Evolutionary conservation across 2,113 vertebrate species (phyloP), one percentile per base, ranked within the genome.

Genomic region (Balaenoptera acutorostrata): DNA sequence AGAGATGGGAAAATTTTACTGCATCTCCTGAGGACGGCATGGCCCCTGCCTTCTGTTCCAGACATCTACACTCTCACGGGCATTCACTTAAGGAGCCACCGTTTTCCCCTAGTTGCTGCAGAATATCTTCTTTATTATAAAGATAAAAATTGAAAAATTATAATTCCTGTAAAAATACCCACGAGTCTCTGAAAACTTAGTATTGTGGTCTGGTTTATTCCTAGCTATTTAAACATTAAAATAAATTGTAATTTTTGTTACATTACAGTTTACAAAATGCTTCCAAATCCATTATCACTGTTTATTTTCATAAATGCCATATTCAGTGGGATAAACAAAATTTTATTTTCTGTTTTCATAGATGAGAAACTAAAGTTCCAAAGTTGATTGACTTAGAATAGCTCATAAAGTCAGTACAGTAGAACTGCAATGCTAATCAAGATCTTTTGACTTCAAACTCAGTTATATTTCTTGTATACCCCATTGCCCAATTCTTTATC

Each of bases 311-410:
- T 39, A 63, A 85, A 61, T 80, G 17, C 0, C 25, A 39, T 71
- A 75, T 86, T 89, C 71, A 2, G 2, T 84, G 8, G n/a, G 20
- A 63, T 4, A 84, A 20, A 15, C 0, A 80, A 55, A 29, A 39
- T 84, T 87, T 90, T 80, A 66, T 36, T 72, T 94, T 97, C 6
- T 91, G 17, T 57, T 78, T 93, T 46, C 31, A 39, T 80, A 25
- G 31, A 36, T 72, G 17, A 77, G 31, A 95, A 86, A 21, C 25
- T 57, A 68, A 93, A 63, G 4, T 8, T 64, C 11, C 78, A 41
- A 83, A 29, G 0, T 49, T 61, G 27, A 36, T 3, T 52, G 36
- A 36, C 46, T 72, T 61, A n/a, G 3, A 59, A 10, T 61, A 74
- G 10, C 41, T 93, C 46, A 57, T 49, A 74, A 57, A 95, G 25